Base-by-base conservation (phyloP, 1,140 invertebrate species). In the Pachyrhynchus sulphureomaculatus region DNA sequence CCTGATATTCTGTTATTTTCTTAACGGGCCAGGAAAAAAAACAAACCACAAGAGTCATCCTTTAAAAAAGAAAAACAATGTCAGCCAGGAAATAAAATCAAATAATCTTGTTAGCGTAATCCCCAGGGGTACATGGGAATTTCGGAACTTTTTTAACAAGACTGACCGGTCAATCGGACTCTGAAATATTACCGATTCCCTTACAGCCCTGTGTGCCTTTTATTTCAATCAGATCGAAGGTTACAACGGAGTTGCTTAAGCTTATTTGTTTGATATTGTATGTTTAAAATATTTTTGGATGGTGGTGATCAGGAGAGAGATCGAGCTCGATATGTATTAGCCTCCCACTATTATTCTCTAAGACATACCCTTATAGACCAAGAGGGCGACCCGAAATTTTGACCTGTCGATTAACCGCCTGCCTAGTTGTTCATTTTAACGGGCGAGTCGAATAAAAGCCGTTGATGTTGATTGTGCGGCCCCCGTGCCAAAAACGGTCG, bases 61-160 rank as follows among this genome's bases (percentile, higher is more conserved):
- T 24, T 13, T 18, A 55, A 47, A 45, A 48, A 48, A 44, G 34
- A 6, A 39, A 29, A 42, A 44, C 54, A 57, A 37, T 17, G 20
- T 24, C 42, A 37, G 44, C 49, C 56, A 59, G 24, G 17, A 33
- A 59, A 59, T 49, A 59, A 59, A 51, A 49, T n/a, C 47, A 42
- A 59, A 59, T 59, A 59, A 59, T 59, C 45, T 59, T 51, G 56
- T 51, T 59, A 59, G 26, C 45, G 13, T 18, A 33, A 41, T 41
- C 56, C 56, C 47, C 3, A 32, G 56, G 56, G 56, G 51, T 20
- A 33, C 2, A 20, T 20, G n/a, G 44, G 55, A 39, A 47, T 57
- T 48, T 48, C 44, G 17, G 56, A 42, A 59, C 6, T 59, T 59
- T 59, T 51, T 59, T 59, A 51, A 51, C 45, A 41, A 59, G 47